phyloP scores from a whole-genome alignment of 2,113 vertebrate genomes.

The Eira barbara region DNA sequence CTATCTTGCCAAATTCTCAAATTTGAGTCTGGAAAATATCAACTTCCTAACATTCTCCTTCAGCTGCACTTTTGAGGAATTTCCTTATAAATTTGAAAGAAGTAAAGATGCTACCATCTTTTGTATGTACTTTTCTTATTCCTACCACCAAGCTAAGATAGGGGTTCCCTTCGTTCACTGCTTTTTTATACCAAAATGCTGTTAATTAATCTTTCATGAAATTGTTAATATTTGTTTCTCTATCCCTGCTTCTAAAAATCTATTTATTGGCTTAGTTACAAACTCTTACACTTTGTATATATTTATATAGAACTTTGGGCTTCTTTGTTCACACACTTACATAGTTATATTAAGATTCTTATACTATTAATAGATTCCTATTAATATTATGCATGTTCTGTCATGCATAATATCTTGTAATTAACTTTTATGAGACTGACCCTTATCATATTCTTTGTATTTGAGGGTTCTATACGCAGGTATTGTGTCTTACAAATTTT shows the following conservation, averaged over 20 bases:
- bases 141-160: background rate
- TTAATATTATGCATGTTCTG: background rate
- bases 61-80: background rate
- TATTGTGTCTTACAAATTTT: background rate
- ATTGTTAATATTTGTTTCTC: background rate
- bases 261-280: background rate
- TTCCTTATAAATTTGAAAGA: background rate
- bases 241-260: background rate
- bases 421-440: background rate
- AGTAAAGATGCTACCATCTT: background rate
- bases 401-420: background rate
- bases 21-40: conserved; percentile 39
- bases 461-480: background rate
- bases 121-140: background rate
- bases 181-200: background rate
- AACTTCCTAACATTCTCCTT: background rate
- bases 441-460: background rate
- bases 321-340: background rate
- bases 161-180: background rate
- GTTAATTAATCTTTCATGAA: background rate
- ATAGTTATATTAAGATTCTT: background rate
- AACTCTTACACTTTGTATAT: background rate
- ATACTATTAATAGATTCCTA: background rate
- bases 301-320: background rate
- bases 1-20: conserved; percentile 8